Conservation (phyloP, 1,140 invertebrate genomes). For the Lasaia peninsularis region DNA sequence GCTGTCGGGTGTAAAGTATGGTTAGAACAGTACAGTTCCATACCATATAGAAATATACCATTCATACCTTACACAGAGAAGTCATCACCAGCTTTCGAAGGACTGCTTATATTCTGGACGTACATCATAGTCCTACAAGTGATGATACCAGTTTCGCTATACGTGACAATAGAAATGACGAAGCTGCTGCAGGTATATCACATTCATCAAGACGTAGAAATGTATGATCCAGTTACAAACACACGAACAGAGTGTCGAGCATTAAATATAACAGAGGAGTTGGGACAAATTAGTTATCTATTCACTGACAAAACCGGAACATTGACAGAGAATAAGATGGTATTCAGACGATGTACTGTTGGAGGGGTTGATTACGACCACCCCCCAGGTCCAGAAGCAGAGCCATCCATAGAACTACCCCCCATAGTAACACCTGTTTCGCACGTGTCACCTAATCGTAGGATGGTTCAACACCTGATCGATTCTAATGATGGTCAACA, state of each 20-base stretch:
- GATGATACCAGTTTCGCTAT: conserved; percentile 97
- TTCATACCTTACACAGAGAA: conserved; percentile 79
- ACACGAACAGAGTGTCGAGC: conserved; percentile 95
- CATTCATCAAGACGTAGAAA: conserved; percentile 92
- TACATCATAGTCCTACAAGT: conserved; percentile 97
- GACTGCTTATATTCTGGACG: conserved; percentile 94
- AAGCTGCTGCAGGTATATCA: conserved; percentile 97
- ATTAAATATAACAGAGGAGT: conserved; percentile 97
- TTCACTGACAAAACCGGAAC: conserved; percentile 99
- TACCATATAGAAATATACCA: conserved; percentile 72
- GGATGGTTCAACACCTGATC: conserved; percentile 81
- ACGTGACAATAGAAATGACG: conserved; percentile 97
- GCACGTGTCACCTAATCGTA: conserved; percentile 78
- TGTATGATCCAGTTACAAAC: conserved; percentile 90
- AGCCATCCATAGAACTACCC: conserved; percentile 69
- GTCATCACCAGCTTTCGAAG: conserved; percentile 82
- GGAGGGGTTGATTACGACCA: conserved; percentile 94
- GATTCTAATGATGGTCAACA: conserved; percentile 61
- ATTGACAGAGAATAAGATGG: conserved; percentile 98
- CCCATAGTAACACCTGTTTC: conserved; percentile 79
- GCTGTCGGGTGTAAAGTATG: conserved; percentile 93
- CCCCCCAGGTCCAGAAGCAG: conserved; percentile 80
- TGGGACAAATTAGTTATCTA: conserved; percentile 97
- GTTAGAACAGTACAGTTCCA: conserved; percentile 75
- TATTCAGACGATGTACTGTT: conserved; percentile 93